These are phyloP conservation scores for Drosophila tsacasi DNA, from an alignment of 1,140 invertebrate genomes.

Conservation along the genomic window DNA sequence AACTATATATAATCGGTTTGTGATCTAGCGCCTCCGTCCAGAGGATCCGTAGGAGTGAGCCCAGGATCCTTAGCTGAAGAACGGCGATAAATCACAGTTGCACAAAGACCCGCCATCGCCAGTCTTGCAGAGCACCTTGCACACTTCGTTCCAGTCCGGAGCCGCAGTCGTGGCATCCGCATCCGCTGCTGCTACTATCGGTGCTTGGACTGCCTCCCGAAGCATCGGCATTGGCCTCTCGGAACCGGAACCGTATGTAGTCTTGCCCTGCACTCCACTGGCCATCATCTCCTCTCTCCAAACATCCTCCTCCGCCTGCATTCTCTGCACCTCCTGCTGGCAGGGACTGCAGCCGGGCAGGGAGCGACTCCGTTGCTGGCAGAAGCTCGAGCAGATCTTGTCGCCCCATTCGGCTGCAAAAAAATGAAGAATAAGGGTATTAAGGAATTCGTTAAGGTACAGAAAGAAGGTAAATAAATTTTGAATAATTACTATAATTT, in stretches of 20 bases:
- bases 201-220: not conserved
- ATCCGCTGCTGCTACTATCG: conserved; percentile 11
- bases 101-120: conserved; percentile 87
- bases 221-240: conserved; percentile 2
- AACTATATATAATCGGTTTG: conserved; percentile 63
- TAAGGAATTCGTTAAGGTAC: not conserved
- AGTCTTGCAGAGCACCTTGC: conserved; percentile 85
- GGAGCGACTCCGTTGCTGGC: conserved; percentile 51
- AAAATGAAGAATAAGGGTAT: not conserved
- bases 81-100: conserved; percentile 86
- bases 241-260: conserved; percentile 60
- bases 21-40: conserved; percentile 60
- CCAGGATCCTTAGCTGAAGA: conserved; percentile 60
- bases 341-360: conserved; percentile 75
- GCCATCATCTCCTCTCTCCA: conserved; percentile 27
- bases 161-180: conserved; percentile 16
- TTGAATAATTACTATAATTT: not conserved
- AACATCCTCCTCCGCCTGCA: conserved; percentile 16
- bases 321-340: conserved; percentile 48
- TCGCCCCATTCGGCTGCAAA: conserved; percentile 31
- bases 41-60: conserved; percentile 3
- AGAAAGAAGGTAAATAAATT: not conserved
- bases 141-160: conserved; percentile 86
- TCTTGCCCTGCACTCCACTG: conserved; percentile 48
- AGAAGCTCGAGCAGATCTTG: conserved; percentile 67